Percentiles rank a stretch among this genome's conserved stretches.
Evolutionary conservation across 1,140 invertebrate species (phyloP).

Genomic region (Theocolax elegans): DNA sequence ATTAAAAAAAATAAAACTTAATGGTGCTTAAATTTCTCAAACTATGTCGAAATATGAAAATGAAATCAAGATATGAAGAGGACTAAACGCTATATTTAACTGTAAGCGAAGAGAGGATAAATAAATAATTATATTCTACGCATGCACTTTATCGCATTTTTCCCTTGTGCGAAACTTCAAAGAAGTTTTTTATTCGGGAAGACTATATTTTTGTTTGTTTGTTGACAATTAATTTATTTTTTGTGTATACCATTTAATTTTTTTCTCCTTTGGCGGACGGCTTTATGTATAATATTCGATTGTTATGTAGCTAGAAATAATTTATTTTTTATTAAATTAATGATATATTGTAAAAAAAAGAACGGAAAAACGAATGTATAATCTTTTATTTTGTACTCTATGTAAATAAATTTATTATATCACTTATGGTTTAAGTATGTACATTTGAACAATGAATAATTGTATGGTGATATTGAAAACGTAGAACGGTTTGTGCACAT

Average conservation of each 20-base stretch:
- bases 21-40: conserved; percentile 44
- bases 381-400: conserved; percentile 35
- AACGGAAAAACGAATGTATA: too few species aligned
- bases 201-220: neutral
- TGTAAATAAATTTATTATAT: conserved; percentile 30
- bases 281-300: neutral
- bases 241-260: neutral
- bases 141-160: conserved; percentile 10
- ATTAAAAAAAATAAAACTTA: too few species aligned
- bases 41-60: conserved; percentile 18
- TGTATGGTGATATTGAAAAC: too few species aligned
- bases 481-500: too few species aligned
- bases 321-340: conserved; percentile 13
- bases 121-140: conserved; percentile 47
- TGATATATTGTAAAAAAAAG: conserved; percentile 18
- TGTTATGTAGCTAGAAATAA: neutral
- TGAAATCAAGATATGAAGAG: neutral
- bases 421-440: too few species aligned
- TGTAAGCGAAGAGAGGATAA: conserved; percentile 35
- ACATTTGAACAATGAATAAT: too few species aligned
- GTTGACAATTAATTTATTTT: neutral
- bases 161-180: neutral
- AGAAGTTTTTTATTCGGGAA: neutral
- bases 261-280: neutral
- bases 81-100: conserved; percentile 18